Percentiles rank a stretch among this genome's conserved stretches.
Conservation (phyloP, 2,797 vertebrate genomes). For the Sebastes hubbsi region DNA sequence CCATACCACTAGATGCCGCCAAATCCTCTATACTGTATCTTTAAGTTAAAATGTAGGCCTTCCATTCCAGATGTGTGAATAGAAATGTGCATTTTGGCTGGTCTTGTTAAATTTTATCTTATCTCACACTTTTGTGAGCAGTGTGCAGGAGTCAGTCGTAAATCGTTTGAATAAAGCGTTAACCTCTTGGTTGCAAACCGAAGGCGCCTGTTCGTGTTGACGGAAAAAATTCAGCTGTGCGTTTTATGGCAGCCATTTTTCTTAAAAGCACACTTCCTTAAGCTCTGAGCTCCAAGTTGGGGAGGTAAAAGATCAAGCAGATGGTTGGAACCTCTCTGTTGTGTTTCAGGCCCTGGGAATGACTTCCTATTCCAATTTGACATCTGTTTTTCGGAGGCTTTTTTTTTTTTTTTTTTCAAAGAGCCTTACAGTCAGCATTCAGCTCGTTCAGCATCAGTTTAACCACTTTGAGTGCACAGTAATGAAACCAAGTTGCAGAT, state of each 20-base stretch:
- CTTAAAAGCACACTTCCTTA: neutral
- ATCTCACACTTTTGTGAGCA: neutral
- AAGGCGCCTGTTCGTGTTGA: neutral
- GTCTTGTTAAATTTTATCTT: neutral
- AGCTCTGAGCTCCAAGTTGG: neutral
- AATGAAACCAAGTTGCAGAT: neutral
- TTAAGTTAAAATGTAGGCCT: neutral
- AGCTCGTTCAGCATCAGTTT: constrained; percentile 5
- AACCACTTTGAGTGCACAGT: neutral
- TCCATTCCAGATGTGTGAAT: neutral
- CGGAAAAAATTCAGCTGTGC: neutral
- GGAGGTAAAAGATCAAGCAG: constrained; percentile 11
- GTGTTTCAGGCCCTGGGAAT: constrained; percentile 5
- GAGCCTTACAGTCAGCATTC: neutral
- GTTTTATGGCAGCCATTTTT: neutral
- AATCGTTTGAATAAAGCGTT: neutral
- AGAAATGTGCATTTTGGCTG: neutral
- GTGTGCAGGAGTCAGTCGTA: neutral
- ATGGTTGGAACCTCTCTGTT: constrained; percentile 19
- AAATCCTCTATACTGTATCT: neutral
- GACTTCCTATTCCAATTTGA: constrained; percentile 37
- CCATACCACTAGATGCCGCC: neutral
- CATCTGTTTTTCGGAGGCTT: constrained; percentile 26
- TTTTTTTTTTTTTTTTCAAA: neutral
- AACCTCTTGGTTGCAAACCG: neutral